Evolutionary conservation across 1,140 invertebrate genomes (phyloP).

Genomic region (Bradynema listronoti): DNA sequence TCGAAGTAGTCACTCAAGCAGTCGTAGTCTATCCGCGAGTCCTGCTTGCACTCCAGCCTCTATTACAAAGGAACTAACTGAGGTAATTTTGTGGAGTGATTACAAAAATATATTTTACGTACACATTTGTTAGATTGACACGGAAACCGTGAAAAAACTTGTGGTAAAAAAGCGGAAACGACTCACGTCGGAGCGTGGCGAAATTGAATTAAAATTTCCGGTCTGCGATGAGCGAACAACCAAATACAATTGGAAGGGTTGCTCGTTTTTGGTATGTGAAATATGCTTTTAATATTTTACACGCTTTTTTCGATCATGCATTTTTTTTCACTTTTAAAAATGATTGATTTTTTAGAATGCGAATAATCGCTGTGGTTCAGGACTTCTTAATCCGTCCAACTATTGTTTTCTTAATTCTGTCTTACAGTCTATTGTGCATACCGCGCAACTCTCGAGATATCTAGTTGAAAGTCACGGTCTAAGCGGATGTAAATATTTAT

Average conservation of each 20-base stretch:
- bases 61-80: not conserved
- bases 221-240: constrained; percentile 12
- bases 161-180: constrained; percentile 16
- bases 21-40: not conserved
- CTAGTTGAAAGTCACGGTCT: constrained; percentile 21
- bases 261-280: constrained; percentile 9
- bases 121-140: constrained; percentile 4
- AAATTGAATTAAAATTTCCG: constrained; percentile 25
- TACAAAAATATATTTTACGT: constrained; percentile 4
- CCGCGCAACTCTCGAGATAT: constrained; percentile 29
- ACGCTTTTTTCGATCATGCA: not conserved
- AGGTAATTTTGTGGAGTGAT: too few relatives aligned
- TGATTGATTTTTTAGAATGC: constrained; percentile 15
- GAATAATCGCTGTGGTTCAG: constrained; percentile 16
- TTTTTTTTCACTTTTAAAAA: not conserved
- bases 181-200: constrained; percentile 24
- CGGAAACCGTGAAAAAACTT: not conserved
- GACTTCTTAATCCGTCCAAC: constrained; percentile 26
- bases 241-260: constrained; percentile 23
- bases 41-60: not conserved
- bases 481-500: constrained; percentile 19
- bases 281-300: not conserved
- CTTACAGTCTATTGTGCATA: constrained; percentile 36
- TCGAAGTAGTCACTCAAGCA: not conserved
- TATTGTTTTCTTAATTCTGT: constrained; percentile 38